These are phyloP conservation scores for Lasioglossum leucozonium DNA, from an alignment of 2,888 invertebrate species.

Conservation along the genomic window DNA sequence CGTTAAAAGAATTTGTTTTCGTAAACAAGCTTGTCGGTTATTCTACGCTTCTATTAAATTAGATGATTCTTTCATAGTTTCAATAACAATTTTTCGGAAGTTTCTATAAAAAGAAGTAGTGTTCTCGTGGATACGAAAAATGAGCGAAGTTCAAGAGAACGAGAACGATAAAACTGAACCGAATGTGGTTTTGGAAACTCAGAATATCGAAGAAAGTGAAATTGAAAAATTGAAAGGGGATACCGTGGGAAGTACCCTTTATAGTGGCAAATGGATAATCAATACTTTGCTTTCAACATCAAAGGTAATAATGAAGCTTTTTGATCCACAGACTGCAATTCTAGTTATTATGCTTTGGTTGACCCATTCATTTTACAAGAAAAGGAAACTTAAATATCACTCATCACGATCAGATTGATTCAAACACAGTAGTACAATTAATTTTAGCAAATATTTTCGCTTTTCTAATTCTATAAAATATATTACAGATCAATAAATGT, in stretches of 20 bases:
- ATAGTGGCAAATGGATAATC: conserved; percentile 86
- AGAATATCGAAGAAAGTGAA: conserved; percentile 75
- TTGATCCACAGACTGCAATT: background rate
- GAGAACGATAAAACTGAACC: conserved; percentile 30
- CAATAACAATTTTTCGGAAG: background rate
- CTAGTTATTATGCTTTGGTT: background rate
- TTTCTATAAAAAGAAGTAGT: background rate
- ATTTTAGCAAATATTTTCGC: background rate
- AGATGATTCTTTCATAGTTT: background rate
- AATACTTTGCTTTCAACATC: conserved; percentile 77
- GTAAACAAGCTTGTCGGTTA: background rate
- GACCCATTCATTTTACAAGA: background rate
- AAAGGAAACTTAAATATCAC: background rate
- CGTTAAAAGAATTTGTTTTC: background rate
- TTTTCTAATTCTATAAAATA: background rate
- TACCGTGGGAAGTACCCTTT: conserved; percentile 92
- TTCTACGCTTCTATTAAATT: background rate
- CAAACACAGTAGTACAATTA: background rate
- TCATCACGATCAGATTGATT: background rate
- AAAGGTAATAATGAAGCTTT: conserved; percentile 69
- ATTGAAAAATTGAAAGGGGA: conserved; percentile 88
- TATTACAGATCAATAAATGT: background rate
- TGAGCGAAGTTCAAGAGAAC: conserved; percentile 31
- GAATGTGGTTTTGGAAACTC: conserved; percentile 67
- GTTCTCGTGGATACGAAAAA: background rate